These are phyloP conservation scores for Muscicapa adusta DNA, from an alignment of 2,113 vertebrate species.

Conservation along the genomic window DNA sequence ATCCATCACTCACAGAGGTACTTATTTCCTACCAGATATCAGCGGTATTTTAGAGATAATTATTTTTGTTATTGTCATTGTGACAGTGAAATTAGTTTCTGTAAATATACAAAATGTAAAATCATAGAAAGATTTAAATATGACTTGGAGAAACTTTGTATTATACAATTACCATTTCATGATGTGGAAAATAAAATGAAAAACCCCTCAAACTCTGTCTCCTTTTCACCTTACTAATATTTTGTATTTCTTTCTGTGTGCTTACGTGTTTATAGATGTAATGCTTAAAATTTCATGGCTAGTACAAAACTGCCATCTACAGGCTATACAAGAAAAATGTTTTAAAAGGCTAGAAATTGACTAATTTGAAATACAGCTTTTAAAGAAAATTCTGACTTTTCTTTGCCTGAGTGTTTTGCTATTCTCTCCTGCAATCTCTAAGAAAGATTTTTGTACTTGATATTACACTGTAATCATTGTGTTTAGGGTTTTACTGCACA, in stretches of 20 bases:
- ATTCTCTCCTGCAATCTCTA: background rate
- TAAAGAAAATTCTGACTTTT: background rate
- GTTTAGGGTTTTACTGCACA: background rate
- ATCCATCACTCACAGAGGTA: background rate
- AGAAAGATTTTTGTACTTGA: background rate
- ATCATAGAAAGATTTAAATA: background rate
- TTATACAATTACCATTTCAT: background rate
- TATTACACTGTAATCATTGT: background rate
- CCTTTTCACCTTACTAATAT: background rate
- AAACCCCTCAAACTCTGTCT: background rate
- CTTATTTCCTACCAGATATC: background rate
- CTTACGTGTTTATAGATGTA: rapidly evolving
- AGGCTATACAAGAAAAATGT: background rate
- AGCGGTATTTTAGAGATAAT: slow-evolving; percentile 1
- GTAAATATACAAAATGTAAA: background rate
- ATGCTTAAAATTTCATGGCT: background rate
- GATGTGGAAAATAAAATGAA: background rate
- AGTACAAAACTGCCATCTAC: slow-evolving; percentile 59
- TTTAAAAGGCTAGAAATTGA: rapidly evolving
- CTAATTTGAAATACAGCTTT: background rate
- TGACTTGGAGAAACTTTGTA: background rate
- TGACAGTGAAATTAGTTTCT: background rate
- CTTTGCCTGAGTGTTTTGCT: rapidly evolving
- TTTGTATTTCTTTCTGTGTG: background rate
- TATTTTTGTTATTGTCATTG: background rate